These are phyloP conservation scores for Teleogryllus oceanicus DNA, from an alignment of 2,888 invertebrate species.

Conservation along the genomic window DNA sequence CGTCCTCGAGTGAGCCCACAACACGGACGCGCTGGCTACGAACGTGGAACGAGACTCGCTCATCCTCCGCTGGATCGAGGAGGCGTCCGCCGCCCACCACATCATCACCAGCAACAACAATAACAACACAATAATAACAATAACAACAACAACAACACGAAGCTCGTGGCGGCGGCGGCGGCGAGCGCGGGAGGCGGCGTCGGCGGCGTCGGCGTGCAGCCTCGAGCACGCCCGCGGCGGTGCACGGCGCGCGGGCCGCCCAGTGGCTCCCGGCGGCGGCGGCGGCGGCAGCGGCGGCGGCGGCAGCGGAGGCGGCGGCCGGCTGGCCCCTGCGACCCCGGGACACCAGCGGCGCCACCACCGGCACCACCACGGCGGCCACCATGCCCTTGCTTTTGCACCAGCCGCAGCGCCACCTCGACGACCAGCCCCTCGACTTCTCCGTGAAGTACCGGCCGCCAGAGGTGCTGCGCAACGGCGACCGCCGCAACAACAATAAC, in stretches of 20 bases:
- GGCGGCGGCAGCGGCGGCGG: slow-evolving; percentile 18
- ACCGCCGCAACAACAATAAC: not conserved
- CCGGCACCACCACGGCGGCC: not conserved
- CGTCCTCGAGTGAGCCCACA: not conserved
- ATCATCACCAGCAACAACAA: not conserved
- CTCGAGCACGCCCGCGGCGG: not conserved
- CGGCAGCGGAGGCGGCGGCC: not conserved
- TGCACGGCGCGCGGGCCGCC: not conserved
- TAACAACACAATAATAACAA: slow-evolving; percentile 11
- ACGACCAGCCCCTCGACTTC: slow-evolving; percentile 11
- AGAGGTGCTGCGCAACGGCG: not conserved
- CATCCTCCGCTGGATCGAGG: not conserved
- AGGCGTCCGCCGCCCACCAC: slow-evolving; percentile 11
- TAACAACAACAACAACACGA: slow-evolving; percentile 1
- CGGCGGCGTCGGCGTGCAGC: not conserved
- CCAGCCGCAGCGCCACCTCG: not conserved
- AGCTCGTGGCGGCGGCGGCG: not conserved
- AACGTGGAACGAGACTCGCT: slow-evolving; percentile 1
- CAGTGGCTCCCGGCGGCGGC: not conserved
- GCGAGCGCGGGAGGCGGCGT: not conserved
- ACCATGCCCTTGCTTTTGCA: not conserved
- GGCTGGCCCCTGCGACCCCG: not conserved
- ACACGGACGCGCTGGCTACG: not conserved
- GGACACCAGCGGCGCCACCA: not conserved
- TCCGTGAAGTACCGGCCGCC: not conserved